phyloP scores from a whole-genome alignment of 2,113 vertebrate species.

The Malurus melanocephalus region DNA sequence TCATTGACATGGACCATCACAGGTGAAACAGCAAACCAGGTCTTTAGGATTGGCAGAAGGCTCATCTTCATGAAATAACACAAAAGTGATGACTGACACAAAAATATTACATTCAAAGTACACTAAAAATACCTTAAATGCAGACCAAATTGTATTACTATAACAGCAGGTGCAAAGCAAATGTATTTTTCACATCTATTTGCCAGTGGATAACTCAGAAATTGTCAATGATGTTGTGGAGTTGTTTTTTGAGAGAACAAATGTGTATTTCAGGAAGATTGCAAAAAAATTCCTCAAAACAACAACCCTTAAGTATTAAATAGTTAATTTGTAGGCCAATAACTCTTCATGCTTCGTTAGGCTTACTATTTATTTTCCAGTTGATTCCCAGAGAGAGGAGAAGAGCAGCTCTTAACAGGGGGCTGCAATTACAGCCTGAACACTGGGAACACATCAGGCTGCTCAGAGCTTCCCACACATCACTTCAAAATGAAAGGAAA shows the following conservation, averaged over 20 bases:
- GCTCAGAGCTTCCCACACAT: not conserved
- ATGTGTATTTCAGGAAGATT: not conserved
- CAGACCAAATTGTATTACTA: not conserved
- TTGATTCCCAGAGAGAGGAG: not conserved
- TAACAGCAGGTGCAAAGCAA: not conserved
- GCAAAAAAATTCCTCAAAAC: not conserved
- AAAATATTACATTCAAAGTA: not conserved
- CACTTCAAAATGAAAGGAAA: not conserved
- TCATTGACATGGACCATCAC: not conserved
- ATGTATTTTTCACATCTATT: not conserved
- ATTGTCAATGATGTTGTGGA: accelerated
- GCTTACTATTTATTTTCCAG: not conserved
- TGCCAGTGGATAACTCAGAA: not conserved
- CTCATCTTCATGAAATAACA: not conserved
- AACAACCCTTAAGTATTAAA: not conserved
- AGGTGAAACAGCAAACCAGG: not conserved
- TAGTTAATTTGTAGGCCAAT: not conserved
- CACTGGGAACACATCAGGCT: not conserved
- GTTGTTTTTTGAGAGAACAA: not conserved
- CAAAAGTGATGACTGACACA: not conserved
- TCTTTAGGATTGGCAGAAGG: not conserved
- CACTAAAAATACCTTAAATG: not conserved
- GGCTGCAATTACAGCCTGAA: not conserved
- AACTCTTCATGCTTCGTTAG: not conserved
- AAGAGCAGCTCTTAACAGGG: not conserved